These are phyloP conservation scores for Chanos chanos DNA, from an alignment of 2,797 vertebrate genomes.

Conservation along the genomic window DNA sequence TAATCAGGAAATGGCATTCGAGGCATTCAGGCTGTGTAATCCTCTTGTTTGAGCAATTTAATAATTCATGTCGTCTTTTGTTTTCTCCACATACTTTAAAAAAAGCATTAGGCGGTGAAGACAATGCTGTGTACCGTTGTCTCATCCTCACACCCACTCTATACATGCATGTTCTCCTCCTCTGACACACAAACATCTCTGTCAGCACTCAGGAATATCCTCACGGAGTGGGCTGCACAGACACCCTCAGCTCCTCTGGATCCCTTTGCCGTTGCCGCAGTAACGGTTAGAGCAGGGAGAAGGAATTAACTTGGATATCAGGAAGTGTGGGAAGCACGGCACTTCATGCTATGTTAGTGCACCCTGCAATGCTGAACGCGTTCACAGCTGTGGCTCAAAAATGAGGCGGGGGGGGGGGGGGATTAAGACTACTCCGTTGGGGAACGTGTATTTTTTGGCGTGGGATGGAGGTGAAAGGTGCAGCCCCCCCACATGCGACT, in stretches of 20 bases:
- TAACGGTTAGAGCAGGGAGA: slow-evolving; percentile 44
- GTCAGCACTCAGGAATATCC: slow-evolving; percentile 34
- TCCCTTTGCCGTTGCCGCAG: slow-evolving; percentile 60
- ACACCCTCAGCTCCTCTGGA: slow-evolving; percentile 32
- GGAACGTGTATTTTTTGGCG: slow-evolving; percentile 25
- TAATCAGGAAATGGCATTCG: slow-evolving; percentile 53
- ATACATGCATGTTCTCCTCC: slow-evolving; percentile 21
- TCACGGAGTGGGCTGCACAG: slow-evolving; percentile 46
- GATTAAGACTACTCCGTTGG: slow-evolving; percentile 23
- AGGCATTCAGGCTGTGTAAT: slow-evolving; percentile 57
- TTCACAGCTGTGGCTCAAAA: slow-evolving; percentile 19
- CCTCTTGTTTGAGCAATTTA: slow-evolving; percentile 61
- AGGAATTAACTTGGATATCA: slow-evolving; percentile 47
- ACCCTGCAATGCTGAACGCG: slow-evolving; percentile 8
- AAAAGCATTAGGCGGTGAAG: slow-evolving; percentile 56
- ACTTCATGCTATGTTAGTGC: slow-evolving; percentile 31
- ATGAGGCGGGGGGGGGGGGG: slow-evolving; percentile 25
- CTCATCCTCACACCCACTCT: slow-evolving; percentile 15
- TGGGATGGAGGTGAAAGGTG: background rate
- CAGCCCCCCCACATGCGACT: slow-evolving; percentile 7
- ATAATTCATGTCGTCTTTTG: slow-evolving; percentile 59
- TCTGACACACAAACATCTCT: slow-evolving; percentile 5
- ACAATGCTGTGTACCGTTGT: slow-evolving; percentile 28
- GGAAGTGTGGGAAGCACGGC: slow-evolving; percentile 37
- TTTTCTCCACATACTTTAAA: slow-evolving; percentile 35